Base-by-base conservation (phyloP, 2,888 invertebrate genomes). In the Marasmarcha lunaedactyla region DNA sequence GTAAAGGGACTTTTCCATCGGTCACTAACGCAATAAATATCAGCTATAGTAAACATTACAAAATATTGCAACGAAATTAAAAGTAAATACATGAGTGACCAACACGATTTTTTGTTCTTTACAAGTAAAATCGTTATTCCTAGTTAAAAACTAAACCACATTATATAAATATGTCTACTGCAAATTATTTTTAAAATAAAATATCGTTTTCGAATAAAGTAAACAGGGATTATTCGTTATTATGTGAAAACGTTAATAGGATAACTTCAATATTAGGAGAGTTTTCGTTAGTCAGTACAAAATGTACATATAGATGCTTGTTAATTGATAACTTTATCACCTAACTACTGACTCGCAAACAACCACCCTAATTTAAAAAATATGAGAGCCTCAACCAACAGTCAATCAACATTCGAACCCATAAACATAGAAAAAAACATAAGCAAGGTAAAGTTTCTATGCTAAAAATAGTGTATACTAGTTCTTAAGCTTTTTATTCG, bases 1-100 rank as follows among this genome's bases (percentile, higher is more conserved):
- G 20, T 20, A 20, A 20, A 20, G 20, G 20, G 20, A 20, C 20
- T 20, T 20, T 30, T 30, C 30, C 30, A 10, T 30, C 11, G 12
- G 52, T 55, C 54, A 54, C 54, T 55, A 57, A 61, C 51, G 61
- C 61, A 66, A 66, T 64, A 63, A 67, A 64, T 67, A 61, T 56
- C 55, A 58, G 54, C 57, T 61, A 60, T 57, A 54, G 61, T 54
- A 50, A 63, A 66, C 59, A 60, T 62, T 57, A 49, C 49, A 55
- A 60, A 60, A 57, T 68, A 74, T 73, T 67, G 69, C 65, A 61
- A 54, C 52, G 54, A 56, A 60, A 63, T 51, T 55, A 60, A 63
- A 53, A 59, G 63, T 60, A 57, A 61, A 61, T 63, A 54, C 49
- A 54, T 51, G 57, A 49, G 58, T 45, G 54, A 61, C 54, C 48